Base-by-base conservation (phyloP, 1,140 invertebrate species). In the Microplitis mediator region DNA sequence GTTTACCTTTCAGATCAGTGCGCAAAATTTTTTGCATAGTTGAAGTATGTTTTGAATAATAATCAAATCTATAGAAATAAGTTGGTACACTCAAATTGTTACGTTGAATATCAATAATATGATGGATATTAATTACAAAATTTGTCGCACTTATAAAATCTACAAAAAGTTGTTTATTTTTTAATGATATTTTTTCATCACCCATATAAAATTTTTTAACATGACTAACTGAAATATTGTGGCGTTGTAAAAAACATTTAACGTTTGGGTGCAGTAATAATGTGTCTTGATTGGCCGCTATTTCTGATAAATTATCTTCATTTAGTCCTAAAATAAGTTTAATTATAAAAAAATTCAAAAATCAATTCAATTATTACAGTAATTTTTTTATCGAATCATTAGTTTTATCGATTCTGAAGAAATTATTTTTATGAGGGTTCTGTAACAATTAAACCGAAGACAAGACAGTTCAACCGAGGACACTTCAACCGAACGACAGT, bases 1-100 rank as follows among this genome's bases (percentile, higher is more conserved):
- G 4, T 8, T 5, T 0, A 69, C 69, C 56, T 14, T 14, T 56
- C 16, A 34, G n/a, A 4, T 63, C 52, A 2, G 75, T 23, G 4
- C 73, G 23, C 1, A 76, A 8, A 0, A 54, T 0, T 4, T 16
- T 23, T 45, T 78, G 79, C 6, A 45, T 52, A 0, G 72, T 0
- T 0, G 76, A 75, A 4, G 51, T 4, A 36, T 62, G 62, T n/a
- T 54, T 63, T 1, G 36, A 39, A 8, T 85, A 79, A 54, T 84
- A 88, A 45, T 84, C 81, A 78, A 90, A 89, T 74, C 80, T 79
- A 68, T 90, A 90, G 45, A 89, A 79, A 71, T 88, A 91, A 3
- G 87, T 81, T 1, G 85, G 78, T 31, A 76, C 69, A n/a, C n/a
- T n/a, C n/a, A n/a, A n/a, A n/a, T n/a, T n/a, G 3, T 72, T 36